phyloP scores from a whole-genome alignment of 1,140 invertebrate species.

The Leptestheria dahalacensis region DNA sequence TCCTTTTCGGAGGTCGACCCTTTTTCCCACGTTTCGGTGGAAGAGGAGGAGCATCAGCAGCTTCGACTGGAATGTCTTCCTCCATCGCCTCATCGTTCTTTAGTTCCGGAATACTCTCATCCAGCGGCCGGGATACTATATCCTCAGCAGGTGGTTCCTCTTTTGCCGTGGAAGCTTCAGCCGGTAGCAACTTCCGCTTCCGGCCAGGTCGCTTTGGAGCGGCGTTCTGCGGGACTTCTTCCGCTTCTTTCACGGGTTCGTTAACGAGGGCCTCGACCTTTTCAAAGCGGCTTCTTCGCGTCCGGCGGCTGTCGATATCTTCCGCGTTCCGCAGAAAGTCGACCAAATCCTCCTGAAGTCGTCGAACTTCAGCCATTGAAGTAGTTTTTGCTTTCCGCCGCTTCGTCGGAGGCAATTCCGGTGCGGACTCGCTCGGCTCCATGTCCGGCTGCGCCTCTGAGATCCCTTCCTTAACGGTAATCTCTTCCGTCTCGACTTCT shows the following conservation, averaged over 20 bases:
- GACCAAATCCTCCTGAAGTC: not conserved
- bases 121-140: not conserved
- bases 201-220: not conserved
- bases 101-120: not conserved
- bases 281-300: not conserved
- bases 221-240: not conserved
- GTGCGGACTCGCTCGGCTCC: not conserved
- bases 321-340: slow-evolving; percentile 1
- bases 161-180: not conserved
- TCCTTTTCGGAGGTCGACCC: no score
- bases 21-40: no score
- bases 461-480: not conserved
- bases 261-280: not conserved
- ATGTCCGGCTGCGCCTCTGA: no score
- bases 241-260: not conserved
- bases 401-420: not conserved
- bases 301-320: not conserved
- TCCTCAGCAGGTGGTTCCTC: not conserved
- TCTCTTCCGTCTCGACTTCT: not conserved
- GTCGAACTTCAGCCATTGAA: not conserved
- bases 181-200: not conserved
- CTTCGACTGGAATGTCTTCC: not conserved
- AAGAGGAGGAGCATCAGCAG: not conserved
- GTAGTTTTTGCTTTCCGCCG: not conserved
- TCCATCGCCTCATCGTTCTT: not conserved